phyloP scores from a whole-genome alignment of 2,113 vertebrate species.

The Chelonoidis abingdonii region DNA sequence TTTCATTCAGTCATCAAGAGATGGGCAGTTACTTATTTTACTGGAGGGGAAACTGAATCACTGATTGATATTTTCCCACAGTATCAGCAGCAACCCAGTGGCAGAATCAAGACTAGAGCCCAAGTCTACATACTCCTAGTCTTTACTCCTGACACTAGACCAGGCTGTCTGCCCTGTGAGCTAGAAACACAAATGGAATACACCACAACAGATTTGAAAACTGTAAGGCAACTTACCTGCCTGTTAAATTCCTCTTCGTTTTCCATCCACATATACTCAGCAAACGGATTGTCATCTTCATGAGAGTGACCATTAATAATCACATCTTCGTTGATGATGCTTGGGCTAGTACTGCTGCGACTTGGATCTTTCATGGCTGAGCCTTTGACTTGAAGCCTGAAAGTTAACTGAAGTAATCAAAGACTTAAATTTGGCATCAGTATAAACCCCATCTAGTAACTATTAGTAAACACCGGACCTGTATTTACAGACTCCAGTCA shows the following conservation, averaged over 20 bases:
- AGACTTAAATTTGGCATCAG: background rate
- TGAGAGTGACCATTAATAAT: conserved; percentile 86
- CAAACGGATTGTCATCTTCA: conserved; percentile 91
- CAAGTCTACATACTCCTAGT: rapidly evolving
- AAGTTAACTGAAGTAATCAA: background rate
- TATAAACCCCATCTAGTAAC: background rate
- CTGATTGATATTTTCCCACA: rapidly evolving
- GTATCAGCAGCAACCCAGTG: rapidly evolving
- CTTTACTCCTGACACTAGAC: rapidly evolving
- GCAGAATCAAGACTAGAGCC: background rate
- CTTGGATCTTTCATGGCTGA: conserved; percentile 91
- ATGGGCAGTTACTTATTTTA: background rate
- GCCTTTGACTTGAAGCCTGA: conserved; percentile 67
- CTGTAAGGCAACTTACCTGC: conserved; percentile 81
- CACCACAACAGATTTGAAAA: background rate
- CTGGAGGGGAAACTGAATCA: background rate
- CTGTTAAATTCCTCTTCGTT: conserved; percentile 95
- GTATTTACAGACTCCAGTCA: background rate
- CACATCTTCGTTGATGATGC: conserved; percentile 84
- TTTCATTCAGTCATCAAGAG: background rate
- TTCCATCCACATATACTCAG: conserved; percentile 97
- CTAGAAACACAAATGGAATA: background rate
- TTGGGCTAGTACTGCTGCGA: conserved; percentile 84
- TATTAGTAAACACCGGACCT: background rate
- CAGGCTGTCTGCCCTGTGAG: background rate